Evolutionary conservation across 2,113 vertebrate species (phyloP).

Genomic region (Hippocampus abdominalis): DNA sequence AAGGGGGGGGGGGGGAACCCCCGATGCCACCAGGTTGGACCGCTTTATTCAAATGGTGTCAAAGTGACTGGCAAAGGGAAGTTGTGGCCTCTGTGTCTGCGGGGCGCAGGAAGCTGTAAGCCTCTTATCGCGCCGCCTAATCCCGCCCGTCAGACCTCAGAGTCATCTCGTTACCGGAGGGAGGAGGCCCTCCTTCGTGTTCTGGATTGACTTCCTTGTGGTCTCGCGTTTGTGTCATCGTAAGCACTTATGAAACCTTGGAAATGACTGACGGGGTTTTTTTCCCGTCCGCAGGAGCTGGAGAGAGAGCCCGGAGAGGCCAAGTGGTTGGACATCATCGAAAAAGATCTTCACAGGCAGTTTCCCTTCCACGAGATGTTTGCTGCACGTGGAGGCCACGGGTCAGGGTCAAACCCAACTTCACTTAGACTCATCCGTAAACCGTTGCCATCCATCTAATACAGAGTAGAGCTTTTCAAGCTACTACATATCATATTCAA

Average conservation of each 20-base stretch:
- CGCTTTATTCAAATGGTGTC: not conserved
- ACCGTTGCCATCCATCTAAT: not conserved
- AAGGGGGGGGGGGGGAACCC: not conserved
- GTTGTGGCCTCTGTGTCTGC: slow-evolving; percentile 14
- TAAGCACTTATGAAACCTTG: not conserved
- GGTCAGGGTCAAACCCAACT: slow-evolving; percentile 69
- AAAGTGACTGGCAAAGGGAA: slow-evolving; percentile 2
- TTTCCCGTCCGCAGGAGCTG: slow-evolving; percentile 71
- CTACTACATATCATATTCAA: not conserved
- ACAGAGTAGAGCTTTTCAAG: not conserved
- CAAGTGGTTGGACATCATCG: slow-evolving; percentile 90
- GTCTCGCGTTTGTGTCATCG: slow-evolving; percentile 6
- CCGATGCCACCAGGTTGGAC: not conserved
- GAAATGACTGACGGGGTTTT: not conserved
- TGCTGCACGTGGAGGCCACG: slow-evolving; percentile 85
- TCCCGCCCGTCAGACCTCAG: slow-evolving; percentile 36
- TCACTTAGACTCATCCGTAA: not conserved
- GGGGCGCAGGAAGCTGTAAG: slow-evolving; percentile 34
- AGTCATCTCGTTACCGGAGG: slow-evolving; percentile 9
- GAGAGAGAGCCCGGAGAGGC: slow-evolving; percentile 83
- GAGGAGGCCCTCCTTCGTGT: not conserved
- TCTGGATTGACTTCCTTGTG: slow-evolving; percentile 14
- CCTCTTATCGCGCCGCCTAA: slow-evolving; percentile 60
- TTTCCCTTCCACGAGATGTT: slow-evolving; percentile 94
- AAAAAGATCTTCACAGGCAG: slow-evolving; percentile 88